Evolutionary conservation across 2,113 vertebrate genomes (phyloP), one percentile per base, ranked within the genome.

Genomic region (Hypanus sabinus): DNA sequence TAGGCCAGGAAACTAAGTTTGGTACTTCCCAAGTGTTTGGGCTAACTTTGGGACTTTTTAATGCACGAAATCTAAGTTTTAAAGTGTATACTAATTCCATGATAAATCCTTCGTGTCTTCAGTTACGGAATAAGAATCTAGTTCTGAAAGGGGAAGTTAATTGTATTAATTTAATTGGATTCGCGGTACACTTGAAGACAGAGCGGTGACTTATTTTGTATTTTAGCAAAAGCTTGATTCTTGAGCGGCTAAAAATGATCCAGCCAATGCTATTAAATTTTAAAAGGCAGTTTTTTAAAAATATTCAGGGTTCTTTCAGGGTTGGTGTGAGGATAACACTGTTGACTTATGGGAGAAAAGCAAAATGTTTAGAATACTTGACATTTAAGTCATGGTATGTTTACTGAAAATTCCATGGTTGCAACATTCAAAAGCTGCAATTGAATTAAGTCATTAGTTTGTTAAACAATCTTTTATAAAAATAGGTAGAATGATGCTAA

Each of bases 381-480:
- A 73, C 79, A 16, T 38, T 1, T 36, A 79, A 79, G 38, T 24
- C 18, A 22, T 24, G 5, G 10, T 55, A 38, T 75, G 38, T 87
- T 87, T 87, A 30, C 22, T 75, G 38, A 93, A 93, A 93, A 93
- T 30, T 55, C 68, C 91, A 73, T 27, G 9, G 38, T 93, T 93
- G 70, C 91, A 75, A 73, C 91, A 93, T 33, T 65, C 60, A 27
- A 68, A 90, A 90, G 16, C 30, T 5, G 16, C n/a, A 62, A 9
- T n/a, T 57, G 11, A 60, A 85, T 68, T 62, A 1, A n/a, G 1
- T 93, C 70, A 73, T 46, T 93, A 38, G 70, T 4, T 71, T 73
- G 22, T 68, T 38, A 12, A 70, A 18, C 65, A 91, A 70, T 91
- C 12, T 3, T 91, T 22, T 70, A 36, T 71, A 73, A 46, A 93